Conservation (phyloP, 1,140 invertebrate species). For the Melitaea cinxia region DNA sequence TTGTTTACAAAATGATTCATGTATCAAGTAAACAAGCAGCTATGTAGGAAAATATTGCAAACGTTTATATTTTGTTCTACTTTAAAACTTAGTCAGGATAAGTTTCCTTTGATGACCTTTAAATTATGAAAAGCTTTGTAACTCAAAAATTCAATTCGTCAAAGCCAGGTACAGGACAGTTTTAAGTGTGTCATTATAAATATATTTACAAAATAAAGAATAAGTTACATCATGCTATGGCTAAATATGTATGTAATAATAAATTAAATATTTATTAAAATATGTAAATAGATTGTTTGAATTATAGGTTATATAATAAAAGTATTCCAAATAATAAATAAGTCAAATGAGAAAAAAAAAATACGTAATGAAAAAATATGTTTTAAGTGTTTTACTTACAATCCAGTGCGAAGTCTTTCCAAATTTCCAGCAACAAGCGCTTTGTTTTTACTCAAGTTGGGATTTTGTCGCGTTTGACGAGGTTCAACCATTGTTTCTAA, state of each 20-base stretch:
- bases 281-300: no score
- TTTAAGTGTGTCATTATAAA: no score
- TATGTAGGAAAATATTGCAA: no score
- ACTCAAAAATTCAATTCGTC: background rate
- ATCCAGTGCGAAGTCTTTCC: slow-evolving; percentile 50
- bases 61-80: no score
- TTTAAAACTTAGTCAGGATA: no score
- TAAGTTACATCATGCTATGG: background rate
- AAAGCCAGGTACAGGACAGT: background rate
- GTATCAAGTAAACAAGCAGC: no score
- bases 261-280: background rate
- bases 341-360: background rate
- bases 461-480: slow-evolving; percentile 61
- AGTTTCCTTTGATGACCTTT: slow-evolving; percentile 8
- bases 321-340: background rate
- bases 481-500: slow-evolving; percentile 28
- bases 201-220: background rate
- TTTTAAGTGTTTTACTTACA: slow-evolving; percentile 52
- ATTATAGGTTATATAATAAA: background rate
- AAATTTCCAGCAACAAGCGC: slow-evolving; percentile 57
- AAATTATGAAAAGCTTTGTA: background rate
- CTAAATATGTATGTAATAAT: no score
- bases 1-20: no score
- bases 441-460: slow-evolving; percentile 58
- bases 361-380: background rate